Conservation (phyloP, 2,888 invertebrate species). For the Stegophylla sp. region DNA sequence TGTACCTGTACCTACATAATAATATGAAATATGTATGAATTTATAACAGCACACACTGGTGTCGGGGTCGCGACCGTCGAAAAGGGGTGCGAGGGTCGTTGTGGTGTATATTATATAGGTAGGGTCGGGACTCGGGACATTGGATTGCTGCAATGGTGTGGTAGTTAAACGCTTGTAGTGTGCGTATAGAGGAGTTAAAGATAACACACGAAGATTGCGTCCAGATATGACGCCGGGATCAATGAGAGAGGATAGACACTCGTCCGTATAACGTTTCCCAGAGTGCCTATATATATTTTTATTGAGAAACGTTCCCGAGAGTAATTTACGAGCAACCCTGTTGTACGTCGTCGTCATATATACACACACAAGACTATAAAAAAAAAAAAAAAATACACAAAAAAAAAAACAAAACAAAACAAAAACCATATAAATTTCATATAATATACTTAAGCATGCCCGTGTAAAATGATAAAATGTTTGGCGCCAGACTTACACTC, state of each 20-base stretch:
- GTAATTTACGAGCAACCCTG: constrained; percentile 58
- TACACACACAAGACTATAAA: constrained; percentile 8
- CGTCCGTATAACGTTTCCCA: neutral
- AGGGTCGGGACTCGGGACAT: too few relatives aligned
- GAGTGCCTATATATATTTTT: constrained; percentile 4
- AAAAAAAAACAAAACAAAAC: constrained; percentile 11
- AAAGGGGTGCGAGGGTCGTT: neutral
- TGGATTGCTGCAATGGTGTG: neutral
- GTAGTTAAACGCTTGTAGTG: neutral
- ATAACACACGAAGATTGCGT: constrained; percentile 41
- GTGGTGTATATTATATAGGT: neutral
- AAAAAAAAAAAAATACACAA: too few relatives aligned
- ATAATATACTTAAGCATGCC: constrained; percentile 23
- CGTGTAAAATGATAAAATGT: constrained; percentile 58
- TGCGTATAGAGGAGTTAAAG: constrained; percentile 4
- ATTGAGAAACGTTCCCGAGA: constrained; percentile 30
- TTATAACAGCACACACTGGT: constrained; percentile 1
- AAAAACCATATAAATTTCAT: constrained; percentile 57
- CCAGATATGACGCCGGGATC: constrained; percentile 24
- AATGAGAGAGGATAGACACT: constrained; percentile 16
- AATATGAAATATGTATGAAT: constrained; percentile 1
- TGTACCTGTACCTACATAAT: neutral
- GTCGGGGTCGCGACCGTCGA: neutral
- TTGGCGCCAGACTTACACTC: constrained; percentile 53
- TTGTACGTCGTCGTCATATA: constrained; percentile 35